phyloP scores from a whole-genome alignment of 2,113 vertebrate species.

The Chauna torquata region DNA sequence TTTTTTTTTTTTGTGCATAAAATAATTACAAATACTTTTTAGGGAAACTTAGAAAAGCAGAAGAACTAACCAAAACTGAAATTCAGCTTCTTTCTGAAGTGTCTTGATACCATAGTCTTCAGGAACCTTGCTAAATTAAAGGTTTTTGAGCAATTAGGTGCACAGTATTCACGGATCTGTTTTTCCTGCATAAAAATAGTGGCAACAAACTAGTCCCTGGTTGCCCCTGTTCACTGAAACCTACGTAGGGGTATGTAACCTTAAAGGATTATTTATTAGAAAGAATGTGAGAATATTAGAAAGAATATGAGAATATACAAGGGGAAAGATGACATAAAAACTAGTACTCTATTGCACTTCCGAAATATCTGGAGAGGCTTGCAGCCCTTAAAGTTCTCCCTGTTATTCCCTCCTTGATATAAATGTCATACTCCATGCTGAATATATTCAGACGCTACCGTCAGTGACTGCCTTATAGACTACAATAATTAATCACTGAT shows the following conservation, averaged over 20 bases:
- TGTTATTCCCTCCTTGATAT: background rate
- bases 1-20: background rate
- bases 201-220: background rate
- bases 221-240: background rate
- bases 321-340: background rate
- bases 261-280: background rate
- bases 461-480: background rate
- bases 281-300: background rate
- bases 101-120: background rate
- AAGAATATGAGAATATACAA: background rate
- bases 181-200: background rate
- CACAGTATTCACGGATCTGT: background rate
- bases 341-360: background rate
- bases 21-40: background rate
- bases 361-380: background rate
- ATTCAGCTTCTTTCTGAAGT: background rate
- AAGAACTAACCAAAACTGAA: background rate
- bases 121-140: background rate
- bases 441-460: background rate
- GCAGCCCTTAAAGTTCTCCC: background rate
- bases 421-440: background rate
- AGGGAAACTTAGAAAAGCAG: background rate
- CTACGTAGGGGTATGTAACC: background rate
- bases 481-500: slow-evolving; percentile 16
- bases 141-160: background rate